Conservation (phyloP, 2,888 invertebrate genomes). For the Chloroclystis v-ata region DNA sequence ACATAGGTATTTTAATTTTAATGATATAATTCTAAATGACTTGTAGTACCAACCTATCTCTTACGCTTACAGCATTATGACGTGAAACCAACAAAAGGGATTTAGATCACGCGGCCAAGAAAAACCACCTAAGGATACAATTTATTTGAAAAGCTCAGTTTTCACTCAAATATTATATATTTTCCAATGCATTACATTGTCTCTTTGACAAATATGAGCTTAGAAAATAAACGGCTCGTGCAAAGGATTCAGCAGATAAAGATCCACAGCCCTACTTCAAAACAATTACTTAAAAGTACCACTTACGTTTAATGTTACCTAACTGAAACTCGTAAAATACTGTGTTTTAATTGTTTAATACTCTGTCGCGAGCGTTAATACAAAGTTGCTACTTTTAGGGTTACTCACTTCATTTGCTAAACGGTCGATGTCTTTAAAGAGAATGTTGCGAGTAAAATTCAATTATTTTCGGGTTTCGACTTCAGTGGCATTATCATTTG, state of each 20-base stretch:
- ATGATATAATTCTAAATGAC: too few relatives aligned
- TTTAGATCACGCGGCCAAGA: too few relatives aligned
- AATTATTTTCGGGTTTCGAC: conserved; percentile 2
- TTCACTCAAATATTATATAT: too few relatives aligned
- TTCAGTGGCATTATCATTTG: conserved; percentile 2
- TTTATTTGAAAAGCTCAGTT: too few relatives aligned
- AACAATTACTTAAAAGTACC: conserved; percentile 3
- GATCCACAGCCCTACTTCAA: not conserved
- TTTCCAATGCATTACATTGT: too few relatives aligned
- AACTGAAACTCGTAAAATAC: conserved; percentile 15
- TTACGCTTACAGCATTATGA: too few relatives aligned
- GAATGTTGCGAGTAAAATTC: conserved; percentile 3
- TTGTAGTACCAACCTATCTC: too few relatives aligned
- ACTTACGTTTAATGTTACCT: conserved; percentile 9
- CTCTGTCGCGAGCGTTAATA: conserved; percentile 4
- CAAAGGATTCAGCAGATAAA: not conserved
- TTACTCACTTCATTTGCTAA: conserved; percentile 5
- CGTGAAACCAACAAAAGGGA: too few relatives aligned
- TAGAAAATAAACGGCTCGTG: not conserved
- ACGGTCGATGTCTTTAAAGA: conserved; percentile 7
- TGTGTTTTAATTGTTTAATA: conserved; percentile 17
- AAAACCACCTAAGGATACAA: too few relatives aligned
- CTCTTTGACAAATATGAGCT: too few relatives aligned
- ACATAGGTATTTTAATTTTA: too few relatives aligned
- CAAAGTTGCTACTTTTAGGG: conserved; percentile 10